Base-by-base conservation (phyloP, 2,113 vertebrate genomes). In the Litocranius walleri region DNA sequence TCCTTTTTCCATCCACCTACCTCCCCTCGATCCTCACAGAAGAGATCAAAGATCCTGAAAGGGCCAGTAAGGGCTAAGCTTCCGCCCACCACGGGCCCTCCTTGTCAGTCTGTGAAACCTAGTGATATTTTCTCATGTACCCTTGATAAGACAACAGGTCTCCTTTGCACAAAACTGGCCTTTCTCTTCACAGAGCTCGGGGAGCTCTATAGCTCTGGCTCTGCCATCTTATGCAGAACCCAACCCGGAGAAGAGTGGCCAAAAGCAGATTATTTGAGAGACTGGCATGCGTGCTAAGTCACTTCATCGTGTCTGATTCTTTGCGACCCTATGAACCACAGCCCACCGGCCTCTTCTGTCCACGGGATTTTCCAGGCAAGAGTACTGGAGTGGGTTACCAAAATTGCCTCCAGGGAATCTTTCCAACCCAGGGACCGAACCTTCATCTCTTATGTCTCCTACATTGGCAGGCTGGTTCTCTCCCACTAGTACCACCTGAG, bases 271-370 rank as follows among this genome's bases (percentile, higher is more conserved):
- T 40, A 43, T 77, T 43, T 77, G 23, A 77, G 23, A 77, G 40
- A 23, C 71, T 77, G 71, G 7, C 12, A 4, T 43, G 71, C 0
- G 0, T 77, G 3, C 12, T 77, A 43, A 77, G 23, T 77, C 36
- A 27, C 40, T 27, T 77, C 71, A 77, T 43, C 0, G 0, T 27
- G 71, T 43, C 23, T 0, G 0, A 77, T 40, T 77, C 40, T 43
- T 77, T 77, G 12, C 1, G 12, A 43, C 12, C 6, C 71, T 77
- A 14, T 43, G 23, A 14, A 77, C 23, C 36, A 43, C 6, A 77
- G 71, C 36, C 23, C 71, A 43, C 71, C 40, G 25, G 36, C 23
- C 36, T 77, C 40, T 36, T 77, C 40, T 77, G 40, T 77, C 71
- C 71, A 27, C 0, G 12, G 40, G 71, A 43, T 77, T 77, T 12